Evolutionary conservation across 2,888 invertebrate genomes (phyloP).

Genomic region (Morinoia aosen): DNA sequence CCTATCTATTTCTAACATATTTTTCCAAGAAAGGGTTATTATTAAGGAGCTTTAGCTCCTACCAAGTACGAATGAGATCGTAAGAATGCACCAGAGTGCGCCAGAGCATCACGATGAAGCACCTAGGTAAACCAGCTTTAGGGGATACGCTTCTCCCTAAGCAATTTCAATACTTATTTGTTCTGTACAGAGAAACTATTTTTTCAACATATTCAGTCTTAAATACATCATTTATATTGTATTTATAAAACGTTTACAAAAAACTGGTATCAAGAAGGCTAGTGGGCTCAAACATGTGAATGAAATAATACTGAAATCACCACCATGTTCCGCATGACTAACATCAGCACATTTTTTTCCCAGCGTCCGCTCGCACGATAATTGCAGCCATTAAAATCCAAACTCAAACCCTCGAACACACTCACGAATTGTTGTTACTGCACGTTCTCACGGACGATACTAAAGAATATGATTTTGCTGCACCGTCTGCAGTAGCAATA

Average conservation of each 20-base stretch:
- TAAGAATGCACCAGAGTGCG: background rate
- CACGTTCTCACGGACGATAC: background rate
- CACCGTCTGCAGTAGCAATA: slow-evolving; percentile 14
- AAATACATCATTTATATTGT: background rate
- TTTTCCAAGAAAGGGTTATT: background rate
- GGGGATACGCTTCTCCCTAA: background rate
- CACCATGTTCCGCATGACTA: background rate
- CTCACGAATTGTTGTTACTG: background rate
- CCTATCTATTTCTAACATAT: background rate
- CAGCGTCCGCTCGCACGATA: background rate
- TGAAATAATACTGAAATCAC: background rate
- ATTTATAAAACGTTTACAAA: background rate
- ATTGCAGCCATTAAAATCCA: background rate
- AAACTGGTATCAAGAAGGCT: background rate
- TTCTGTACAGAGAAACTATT: background rate
- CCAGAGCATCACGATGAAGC: background rate
- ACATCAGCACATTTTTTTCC: background rate
- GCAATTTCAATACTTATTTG: background rate
- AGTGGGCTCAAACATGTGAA: background rate
- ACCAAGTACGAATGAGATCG: background rate
- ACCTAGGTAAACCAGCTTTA: background rate
- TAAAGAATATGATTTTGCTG: background rate
- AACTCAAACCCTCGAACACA: background rate
- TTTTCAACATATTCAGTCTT: background rate
- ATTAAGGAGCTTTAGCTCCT: background rate